phyloP scores from a whole-genome alignment of 2,888 invertebrate species.

The Hyalella azteca region DNA sequence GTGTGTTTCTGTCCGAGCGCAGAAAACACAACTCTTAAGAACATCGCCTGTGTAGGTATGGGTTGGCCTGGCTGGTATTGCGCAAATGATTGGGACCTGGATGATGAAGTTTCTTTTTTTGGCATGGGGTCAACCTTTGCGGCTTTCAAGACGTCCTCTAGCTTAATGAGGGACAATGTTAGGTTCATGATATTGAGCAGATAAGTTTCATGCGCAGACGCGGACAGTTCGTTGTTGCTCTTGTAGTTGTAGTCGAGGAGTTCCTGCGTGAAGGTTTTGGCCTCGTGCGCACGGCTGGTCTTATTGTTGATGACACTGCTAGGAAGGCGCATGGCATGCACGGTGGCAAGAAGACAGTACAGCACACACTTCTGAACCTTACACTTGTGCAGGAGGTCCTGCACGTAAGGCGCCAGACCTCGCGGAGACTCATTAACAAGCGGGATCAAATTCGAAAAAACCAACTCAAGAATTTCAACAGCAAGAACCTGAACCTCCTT shows the following conservation, averaged over 20 bases:
- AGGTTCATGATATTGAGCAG: constrained; percentile 64
- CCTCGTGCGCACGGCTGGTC: constrained; percentile 61
- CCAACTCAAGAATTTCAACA: constrained; percentile 74
- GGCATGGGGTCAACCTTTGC: constrained; percentile 41
- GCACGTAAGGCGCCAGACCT: constrained; percentile 77
- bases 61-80: constrained; percentile 72
- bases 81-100: constrained; percentile 39
- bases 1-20: constrained; percentile 68
- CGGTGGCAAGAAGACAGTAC: constrained; percentile 79
- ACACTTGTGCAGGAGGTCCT: constrained; percentile 74
- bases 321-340: constrained; percentile 67
- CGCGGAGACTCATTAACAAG: constrained; percentile 79
- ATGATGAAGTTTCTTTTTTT: constrained; percentile 39
- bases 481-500: constrained; percentile 78
- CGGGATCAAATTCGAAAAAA: constrained; percentile 75
- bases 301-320: constrained; percentile 62
- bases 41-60: constrained; percentile 82
- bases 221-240: constrained; percentile 8
- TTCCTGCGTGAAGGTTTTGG: constrained; percentile 52
- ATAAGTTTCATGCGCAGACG: constrained; percentile 51
- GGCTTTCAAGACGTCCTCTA: constrained; percentile 74
- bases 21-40: constrained; percentile 76
- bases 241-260: constrained; percentile 54
- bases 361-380: constrained; percentile 84
- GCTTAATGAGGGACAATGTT: constrained; percentile 74